Percentiles rank a stretch among this genome's conserved stretches.
Conservation (phyloP, 2,888 invertebrate species). For the Drosophila pseudotakahashii region DNA sequence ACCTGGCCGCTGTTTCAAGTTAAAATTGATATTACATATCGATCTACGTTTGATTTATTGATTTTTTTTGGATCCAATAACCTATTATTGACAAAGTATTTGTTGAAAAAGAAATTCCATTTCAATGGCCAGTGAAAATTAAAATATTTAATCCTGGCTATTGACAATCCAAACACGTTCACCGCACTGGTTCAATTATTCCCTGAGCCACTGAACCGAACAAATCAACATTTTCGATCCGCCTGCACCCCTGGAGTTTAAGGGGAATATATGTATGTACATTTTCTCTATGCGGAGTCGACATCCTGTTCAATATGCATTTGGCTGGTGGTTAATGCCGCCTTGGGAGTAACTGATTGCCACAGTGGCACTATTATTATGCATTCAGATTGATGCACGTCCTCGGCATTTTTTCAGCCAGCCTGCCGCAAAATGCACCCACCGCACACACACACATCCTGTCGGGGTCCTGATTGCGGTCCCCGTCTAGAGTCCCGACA, state of each 20-base stretch:
- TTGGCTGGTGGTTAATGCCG: conserved; percentile 44
- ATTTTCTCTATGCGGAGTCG: conserved; percentile 21
- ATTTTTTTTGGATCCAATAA: not conserved
- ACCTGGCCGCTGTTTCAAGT: no score
- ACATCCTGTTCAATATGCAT: conserved; percentile 67
- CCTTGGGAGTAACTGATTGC: conserved; percentile 68
- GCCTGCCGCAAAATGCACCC: conserved; percentile 25
- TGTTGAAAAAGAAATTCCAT: not conserved
- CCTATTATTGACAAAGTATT: not conserved
- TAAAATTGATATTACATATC: no score
- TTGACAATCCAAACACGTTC: conserved; percentile 1
- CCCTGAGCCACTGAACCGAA: conserved; percentile 1
- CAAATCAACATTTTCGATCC: not conserved
- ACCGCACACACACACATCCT: conserved; percentile 23
- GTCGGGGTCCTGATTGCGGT: conserved; percentile 37
- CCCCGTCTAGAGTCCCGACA: conserved; percentile 20
- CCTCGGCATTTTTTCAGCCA: conserved; percentile 43
- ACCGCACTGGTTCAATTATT: conserved; percentile 5
- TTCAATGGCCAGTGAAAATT: not conserved
- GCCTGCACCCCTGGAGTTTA: conserved; percentile 7
- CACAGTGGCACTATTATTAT: conserved; percentile 59
- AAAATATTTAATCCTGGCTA: not conserved
- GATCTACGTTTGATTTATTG: no score
- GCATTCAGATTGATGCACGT: conserved; percentile 73
- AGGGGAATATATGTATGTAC: conserved; percentile 20